Percentiles rank a stretch among this genome's conserved stretches.
Evolutionary conservation across 2,113 vertebrate species (phyloP).

Genomic region (Lampris megalopsis): DNA sequence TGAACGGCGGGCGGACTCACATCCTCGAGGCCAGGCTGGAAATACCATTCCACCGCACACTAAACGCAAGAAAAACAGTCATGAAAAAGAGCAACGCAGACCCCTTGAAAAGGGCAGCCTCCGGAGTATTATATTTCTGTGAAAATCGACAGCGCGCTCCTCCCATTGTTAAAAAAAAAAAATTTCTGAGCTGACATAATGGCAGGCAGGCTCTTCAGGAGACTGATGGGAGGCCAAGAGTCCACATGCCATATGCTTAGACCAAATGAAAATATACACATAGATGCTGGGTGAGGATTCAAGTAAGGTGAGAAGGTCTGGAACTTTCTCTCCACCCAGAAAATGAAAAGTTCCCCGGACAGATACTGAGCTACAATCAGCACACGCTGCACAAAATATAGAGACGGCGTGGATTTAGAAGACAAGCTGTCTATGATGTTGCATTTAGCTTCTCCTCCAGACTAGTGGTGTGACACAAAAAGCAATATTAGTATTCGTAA

Average conservation of each 20-base stretch:
- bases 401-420: too few species aligned
- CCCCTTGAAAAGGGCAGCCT: conserved; percentile 31
- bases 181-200: conserved; percentile 59
- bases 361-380: not conserved
- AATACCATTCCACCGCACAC: conserved; percentile 48
- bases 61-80: conserved; percentile 65
- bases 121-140: conserved; percentile 65
- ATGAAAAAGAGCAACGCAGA: conserved; percentile 37
- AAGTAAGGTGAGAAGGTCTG: conserved; percentile 23
- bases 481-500: too few species aligned
- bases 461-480: too few species aligned
- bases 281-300: conserved; percentile 31
- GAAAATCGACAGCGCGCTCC: conserved; percentile 55
- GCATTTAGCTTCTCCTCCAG: too few species aligned
- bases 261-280: conserved; percentile 66
- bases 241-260: conserved; percentile 37
- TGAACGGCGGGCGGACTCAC: conserved; percentile 6
- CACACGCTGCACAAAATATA: not conserved
- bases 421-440: too few species aligned
- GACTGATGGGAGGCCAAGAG: conserved; percentile 53
- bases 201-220: conserved; percentile 56
- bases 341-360: not conserved
- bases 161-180: conserved; percentile 51
- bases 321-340: conserved; percentile 24
- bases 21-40: conserved; percentile 49